Evolutionary conservation across 2,113 vertebrate genomes (phyloP).

Genomic region (Myxocyprinus asiaticus): DNA sequence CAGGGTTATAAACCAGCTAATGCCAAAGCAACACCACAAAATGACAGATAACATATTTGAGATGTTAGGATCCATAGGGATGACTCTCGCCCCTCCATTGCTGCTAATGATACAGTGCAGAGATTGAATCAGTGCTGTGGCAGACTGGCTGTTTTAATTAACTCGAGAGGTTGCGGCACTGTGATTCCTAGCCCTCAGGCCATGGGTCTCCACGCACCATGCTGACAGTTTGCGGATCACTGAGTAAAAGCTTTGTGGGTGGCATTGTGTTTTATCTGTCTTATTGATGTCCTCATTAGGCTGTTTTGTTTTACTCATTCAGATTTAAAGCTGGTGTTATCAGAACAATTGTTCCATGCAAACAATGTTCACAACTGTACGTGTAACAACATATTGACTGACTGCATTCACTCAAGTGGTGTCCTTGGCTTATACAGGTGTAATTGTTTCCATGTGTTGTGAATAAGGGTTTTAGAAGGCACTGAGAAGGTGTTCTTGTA

Average conservation of each 20-base stretch:
- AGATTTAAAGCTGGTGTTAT: neutral
- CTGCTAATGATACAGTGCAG: constrained; percentile 11
- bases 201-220: neutral
- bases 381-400: neutral
- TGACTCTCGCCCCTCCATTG: neutral
- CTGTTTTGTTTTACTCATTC: constrained; percentile 18
- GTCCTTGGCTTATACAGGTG: neutral
- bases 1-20: constrained; percentile 62
- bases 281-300: constrained; percentile 23
- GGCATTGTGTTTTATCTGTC: neutral
- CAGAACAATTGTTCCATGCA: neutral
- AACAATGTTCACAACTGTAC: neutral
- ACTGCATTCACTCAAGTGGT: neutral
- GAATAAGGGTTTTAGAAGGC: neutral
- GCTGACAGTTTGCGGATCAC: constrained; percentile 14
- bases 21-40: constrained; percentile 51
- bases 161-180: constrained; percentile 20
- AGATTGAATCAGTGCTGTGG: constrained; percentile 13
- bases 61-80: constrained; percentile 5
- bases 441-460: neutral
- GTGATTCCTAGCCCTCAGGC: neutral
- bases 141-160: constrained; percentile 37
- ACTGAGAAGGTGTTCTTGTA: no score
- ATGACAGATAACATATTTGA: neutral
- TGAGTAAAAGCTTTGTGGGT: constrained; percentile 19